Conservation (phyloP, 2,888 invertebrate species). For the Mechanitis messenoides region DNA sequence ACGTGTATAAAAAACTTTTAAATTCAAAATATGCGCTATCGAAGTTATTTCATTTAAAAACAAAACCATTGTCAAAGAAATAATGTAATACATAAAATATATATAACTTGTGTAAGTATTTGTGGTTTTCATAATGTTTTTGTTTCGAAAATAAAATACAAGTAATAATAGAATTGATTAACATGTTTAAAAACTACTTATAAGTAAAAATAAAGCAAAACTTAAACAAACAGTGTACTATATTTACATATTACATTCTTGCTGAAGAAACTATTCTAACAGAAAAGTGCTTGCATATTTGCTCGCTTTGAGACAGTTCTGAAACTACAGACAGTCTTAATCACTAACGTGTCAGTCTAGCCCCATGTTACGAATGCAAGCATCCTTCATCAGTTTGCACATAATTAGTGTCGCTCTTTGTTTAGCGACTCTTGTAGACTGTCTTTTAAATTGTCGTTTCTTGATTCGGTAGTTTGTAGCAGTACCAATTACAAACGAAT, state of each 20-base stretch:
- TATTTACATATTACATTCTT: slow-evolving; percentile 1
- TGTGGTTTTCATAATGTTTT: no score
- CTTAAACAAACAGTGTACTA: slow-evolving; percentile 8
- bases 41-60: no score
- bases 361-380: slow-evolving; percentile 16
- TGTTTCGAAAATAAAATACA: no score
- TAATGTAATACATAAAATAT: no score
- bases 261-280: slow-evolving; percentile 6
- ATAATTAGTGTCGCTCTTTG: slow-evolving; percentile 25
- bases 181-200: no score
- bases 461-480: slow-evolving; percentile 14
- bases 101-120: no score
- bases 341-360: slow-evolving; percentile 16
- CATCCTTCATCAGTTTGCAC: slow-evolving; percentile 23
- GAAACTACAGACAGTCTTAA: slow-evolving; percentile 14
- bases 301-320: slow-evolving; percentile 6
- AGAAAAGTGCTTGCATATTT: slow-evolving; percentile 6
- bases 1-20: no score
- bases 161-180: no score
- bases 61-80: no score
- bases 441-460: slow-evolving; percentile 23
- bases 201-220: neutral
- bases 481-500: slow-evolving; percentile 16
- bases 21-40: no score
- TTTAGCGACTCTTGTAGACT: slow-evolving; percentile 15